These are phyloP conservation scores for Podiceps cristatus DNA, from an alignment of 2,113 vertebrate genomes.

Conservation along the genomic window DNA sequence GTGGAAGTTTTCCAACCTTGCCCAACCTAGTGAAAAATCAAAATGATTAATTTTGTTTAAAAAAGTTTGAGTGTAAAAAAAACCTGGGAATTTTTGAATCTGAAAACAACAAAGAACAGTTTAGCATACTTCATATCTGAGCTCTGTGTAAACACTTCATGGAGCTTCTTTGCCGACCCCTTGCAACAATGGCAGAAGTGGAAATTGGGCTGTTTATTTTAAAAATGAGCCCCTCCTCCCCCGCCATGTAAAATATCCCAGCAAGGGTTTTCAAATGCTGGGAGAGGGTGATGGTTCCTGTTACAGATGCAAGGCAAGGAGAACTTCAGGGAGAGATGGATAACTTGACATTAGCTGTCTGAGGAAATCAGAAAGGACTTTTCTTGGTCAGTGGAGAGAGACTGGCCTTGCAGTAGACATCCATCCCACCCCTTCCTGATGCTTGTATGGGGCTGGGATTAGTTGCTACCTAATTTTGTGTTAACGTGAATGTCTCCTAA, in stretches of 20 bases:
- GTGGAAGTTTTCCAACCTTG: background rate
- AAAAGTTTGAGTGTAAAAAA: background rate
- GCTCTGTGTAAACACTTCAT: background rate
- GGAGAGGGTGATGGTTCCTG: background rate
- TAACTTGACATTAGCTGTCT: background rate
- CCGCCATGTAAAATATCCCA: background rate
- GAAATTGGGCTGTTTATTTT: background rate
- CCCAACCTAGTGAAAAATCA: background rate
- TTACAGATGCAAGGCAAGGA: background rate
- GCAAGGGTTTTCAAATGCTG: background rate
- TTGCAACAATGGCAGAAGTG: background rate
- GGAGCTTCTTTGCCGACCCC: background rate
- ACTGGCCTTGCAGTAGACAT: background rate
- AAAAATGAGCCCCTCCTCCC: background rate
- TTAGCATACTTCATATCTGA: background rate
- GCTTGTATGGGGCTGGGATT: background rate
- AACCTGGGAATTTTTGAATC: background rate
- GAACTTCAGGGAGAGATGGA: background rate
- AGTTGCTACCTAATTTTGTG: background rate
- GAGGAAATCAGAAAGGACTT: background rate
- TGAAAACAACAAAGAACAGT: background rate
- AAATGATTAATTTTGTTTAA: background rate
- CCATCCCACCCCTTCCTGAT: fast-evolving
- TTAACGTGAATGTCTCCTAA: background rate
- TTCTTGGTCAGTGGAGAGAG: background rate